Base-by-base conservation (phyloP, 2,888 invertebrate genomes). In the Cerastis rubricosa region DNA sequence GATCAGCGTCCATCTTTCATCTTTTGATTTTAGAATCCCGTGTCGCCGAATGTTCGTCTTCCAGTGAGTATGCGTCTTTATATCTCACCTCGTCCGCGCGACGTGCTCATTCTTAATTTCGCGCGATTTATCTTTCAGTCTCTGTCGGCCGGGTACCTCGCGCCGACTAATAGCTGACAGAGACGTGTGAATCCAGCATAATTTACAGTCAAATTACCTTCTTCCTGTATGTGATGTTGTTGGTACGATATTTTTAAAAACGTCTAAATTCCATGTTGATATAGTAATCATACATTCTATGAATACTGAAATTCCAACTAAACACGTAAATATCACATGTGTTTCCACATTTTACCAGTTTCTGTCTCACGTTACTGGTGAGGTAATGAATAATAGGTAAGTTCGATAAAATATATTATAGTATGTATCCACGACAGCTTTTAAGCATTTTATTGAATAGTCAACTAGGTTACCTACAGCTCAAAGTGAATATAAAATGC, bases 51-150 rank as follows among this genome's bases (percentile, higher is more conserved):
- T 2, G 3, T 9, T 25, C 4, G 2, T 47, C 22, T 8, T 1
- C 11, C 2, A 35, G 54, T 78, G 79, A 22, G 17, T 25, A 64
- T 40, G 17, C 22, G 14, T 6, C 83, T 59, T 59, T 43, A 43
- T 12, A 22, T 6, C 45, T 57, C 40, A 19, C 12, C 54, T 29
- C 72, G 14, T 75, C 47, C 49, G 49, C 25, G 25, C 25, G 70
- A 57, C 66, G 83, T 63, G 65, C 63, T 83, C 51, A 12, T 74
- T 74, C 63, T 57, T 81, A 81, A 76, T 81, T 66, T 68, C 43
- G 51, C 40, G 25, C 71, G 49, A 77, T 77, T 67, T 82, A 70
- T 77, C 61, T 77, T 47, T 29, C 51, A 78, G 7, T 59, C n/a
- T 57, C 73, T 64, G 67, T 14, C 70, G 35, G 71, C 70, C 67